A percentile compares a stretch with the other conserved stretches of the same genome.
phyloP scores from a whole-genome alignment of 2,888 invertebrate species.

The Drosophila trichaetosa region DNA sequence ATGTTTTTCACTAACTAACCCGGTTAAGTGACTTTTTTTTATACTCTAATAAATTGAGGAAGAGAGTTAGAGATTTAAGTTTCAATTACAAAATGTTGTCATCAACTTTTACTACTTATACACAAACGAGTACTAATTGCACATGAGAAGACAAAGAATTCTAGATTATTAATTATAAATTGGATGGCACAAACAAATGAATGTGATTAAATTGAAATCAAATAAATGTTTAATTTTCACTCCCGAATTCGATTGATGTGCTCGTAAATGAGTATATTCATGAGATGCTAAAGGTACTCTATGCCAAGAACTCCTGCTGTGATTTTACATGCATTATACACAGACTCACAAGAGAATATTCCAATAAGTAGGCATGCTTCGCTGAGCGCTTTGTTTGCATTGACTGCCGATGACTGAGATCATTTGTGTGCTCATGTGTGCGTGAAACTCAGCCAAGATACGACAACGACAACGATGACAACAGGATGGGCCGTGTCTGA shows the following conservation, averaged over 20 bases:
- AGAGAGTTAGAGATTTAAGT: not conserved
- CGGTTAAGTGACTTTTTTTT: not conserved
- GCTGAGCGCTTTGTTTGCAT: conserved; percentile 54
- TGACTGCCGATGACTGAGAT: conserved; percentile 54
- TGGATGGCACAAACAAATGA: not conserved
- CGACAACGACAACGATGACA: conserved; percentile 14
- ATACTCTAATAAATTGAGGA: not conserved
- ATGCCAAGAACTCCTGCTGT: conserved; percentile 12
- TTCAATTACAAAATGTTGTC: not conserved
- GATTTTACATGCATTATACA: conserved; percentile 15
- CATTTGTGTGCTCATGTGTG: conserved; percentile 59
- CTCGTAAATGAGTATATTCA: not conserved
- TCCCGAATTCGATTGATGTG: not conserved
- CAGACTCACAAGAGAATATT: conserved; percentile 7
- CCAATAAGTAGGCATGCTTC: conserved; percentile 33
- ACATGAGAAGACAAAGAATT: not conserved
- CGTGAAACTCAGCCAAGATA: conserved; percentile 55
- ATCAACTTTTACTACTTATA: too few relatives aligned
- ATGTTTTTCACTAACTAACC: not conserved
- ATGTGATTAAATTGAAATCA: not conserved
- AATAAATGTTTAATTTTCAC: not conserved
- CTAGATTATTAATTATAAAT: not conserved
- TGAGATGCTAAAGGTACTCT: not conserved
- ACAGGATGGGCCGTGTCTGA: not conserved
- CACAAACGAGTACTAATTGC: not conserved